phyloP scores from a whole-genome alignment of 2,113 vertebrate species.

The Sarotherodon lohbergeri region DNA sequence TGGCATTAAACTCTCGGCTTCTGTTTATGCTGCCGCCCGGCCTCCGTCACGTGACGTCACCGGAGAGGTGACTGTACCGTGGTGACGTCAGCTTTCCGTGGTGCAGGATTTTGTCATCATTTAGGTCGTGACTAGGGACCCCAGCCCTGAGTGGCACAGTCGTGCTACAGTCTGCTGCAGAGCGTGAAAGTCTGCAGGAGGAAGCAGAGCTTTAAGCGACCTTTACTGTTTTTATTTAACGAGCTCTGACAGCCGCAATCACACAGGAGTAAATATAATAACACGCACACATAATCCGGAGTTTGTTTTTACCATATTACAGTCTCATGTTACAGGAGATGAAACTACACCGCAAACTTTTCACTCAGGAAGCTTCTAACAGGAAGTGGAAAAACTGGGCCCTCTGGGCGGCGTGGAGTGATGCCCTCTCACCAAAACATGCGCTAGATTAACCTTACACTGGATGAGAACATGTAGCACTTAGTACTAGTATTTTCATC shows the following conservation, averaged over 20 bases:
- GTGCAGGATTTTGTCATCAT: constrained; percentile 67
- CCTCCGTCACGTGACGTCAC: constrained; percentile 48
- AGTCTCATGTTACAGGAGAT: rapidly evolving
- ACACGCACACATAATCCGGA: neutral
- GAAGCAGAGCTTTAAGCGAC: neutral
- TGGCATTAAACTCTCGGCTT: constrained; percentile 27
- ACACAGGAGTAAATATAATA: neutral
- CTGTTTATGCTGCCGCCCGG: neutral
- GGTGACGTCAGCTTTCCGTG: constrained; percentile 61
- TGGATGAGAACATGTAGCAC: neutral
- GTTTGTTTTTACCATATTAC: rapidly evolving
- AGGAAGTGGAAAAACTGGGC: neutral
- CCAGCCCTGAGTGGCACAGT: constrained; percentile 7
- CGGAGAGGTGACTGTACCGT: constrained; percentile 24
- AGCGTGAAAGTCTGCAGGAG: neutral
- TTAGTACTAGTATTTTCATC: neutral
- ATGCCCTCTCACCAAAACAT: rapidly evolving
- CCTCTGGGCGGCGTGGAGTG: rapidly evolving
- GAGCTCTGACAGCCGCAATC: neutral
- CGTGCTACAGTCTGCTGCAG: constrained; percentile 8
- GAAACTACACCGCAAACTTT: neutral
- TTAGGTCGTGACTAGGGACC: constrained; percentile 59
- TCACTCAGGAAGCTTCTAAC: neutral
- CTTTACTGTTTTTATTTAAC: neutral
- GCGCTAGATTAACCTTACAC: neutral